These are phyloP conservation scores for Laodelphax striatellus DNA, from an alignment of 1,140 invertebrate species.

Conservation along the genomic window DNA sequence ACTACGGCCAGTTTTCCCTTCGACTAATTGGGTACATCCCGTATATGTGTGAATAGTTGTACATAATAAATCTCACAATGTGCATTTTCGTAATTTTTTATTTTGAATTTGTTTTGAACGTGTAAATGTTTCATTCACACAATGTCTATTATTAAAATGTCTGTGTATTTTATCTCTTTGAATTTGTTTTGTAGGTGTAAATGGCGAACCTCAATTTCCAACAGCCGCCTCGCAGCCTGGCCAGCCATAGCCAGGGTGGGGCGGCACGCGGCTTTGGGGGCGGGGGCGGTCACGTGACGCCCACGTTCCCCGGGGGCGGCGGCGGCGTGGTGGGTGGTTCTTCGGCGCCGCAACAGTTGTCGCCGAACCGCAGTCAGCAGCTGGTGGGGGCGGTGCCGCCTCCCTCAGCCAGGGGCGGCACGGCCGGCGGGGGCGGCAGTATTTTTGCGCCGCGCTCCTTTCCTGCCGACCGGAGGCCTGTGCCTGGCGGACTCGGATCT, in stretches of 20 bases:
- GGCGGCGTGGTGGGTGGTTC: no score
- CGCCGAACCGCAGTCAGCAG: slow-evolving; percentile 37
- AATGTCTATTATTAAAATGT: no score
- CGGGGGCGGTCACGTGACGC: slow-evolving; percentile 57
- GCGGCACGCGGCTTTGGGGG: slow-evolving; percentile 45
- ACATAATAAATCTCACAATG: no score
- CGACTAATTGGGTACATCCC: no score
- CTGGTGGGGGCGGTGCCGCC: slow-evolving; percentile 31
- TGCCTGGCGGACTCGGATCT: slow-evolving; percentile 50
- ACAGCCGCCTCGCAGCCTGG: slow-evolving; percentile 40
- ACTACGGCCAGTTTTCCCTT: no score
- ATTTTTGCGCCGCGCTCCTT: slow-evolving; percentile 66
- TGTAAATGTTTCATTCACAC: no score
- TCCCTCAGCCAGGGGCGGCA: slow-evolving; percentile 45
- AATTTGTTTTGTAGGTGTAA: slow-evolving; percentile 32
- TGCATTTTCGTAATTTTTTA: no score
- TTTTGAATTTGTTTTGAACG: no score
- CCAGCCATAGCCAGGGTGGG: slow-evolving; percentile 41
- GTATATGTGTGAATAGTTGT: no score
- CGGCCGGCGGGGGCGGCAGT: slow-evolving; percentile 29
- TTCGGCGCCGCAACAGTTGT: slow-evolving; percentile 45
- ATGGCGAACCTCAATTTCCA: slow-evolving; percentile 77
- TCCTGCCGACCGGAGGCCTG: slow-evolving; percentile 59
- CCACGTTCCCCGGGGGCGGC: slow-evolving; percentile 44
- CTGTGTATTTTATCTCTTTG: no score